Conservation (phyloP, 2,888 invertebrate genomes). For the Amblyjoppa proteus region DNA sequence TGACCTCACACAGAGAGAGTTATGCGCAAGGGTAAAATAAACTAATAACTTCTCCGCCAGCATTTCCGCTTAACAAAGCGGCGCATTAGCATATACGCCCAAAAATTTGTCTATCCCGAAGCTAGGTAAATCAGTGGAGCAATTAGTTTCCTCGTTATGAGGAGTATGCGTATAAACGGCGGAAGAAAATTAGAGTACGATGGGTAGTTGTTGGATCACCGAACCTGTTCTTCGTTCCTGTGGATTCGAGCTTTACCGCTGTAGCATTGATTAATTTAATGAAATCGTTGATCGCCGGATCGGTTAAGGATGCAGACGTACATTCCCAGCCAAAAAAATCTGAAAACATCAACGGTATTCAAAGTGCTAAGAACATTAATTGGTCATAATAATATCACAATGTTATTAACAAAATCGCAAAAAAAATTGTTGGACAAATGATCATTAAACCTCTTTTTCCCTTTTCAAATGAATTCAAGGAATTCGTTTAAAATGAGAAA, state of each 20-base stretch:
- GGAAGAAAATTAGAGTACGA: background rate
- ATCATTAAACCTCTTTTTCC: no score
- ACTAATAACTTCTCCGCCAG: background rate
- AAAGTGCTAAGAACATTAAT: no score
- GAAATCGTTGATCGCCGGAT: background rate
- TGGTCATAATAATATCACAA: no score
- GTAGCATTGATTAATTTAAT: background rate
- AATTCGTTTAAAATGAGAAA: no score
- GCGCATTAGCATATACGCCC: background rate
- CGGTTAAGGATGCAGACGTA: no score
- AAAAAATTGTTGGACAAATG: no score
- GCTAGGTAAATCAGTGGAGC: background rate
- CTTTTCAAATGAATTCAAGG: no score
- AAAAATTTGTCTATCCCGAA: background rate
- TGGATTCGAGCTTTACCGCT: background rate
- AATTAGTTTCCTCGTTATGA: background rate
- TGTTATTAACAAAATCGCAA: no score
- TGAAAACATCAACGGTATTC: no score
- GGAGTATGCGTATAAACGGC: background rate
- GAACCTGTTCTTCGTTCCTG: background rate
- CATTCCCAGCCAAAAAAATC: no score
- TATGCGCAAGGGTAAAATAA: background rate
- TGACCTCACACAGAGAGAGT: background rate
- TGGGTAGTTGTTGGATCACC: slow-evolving; percentile 2
- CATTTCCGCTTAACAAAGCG: background rate